These are phyloP conservation scores for Diacarnus erythraeanus DNA, from an alignment of 37 sponge, comb jelly and placozoan species.

Conservation along the genomic window DNA sequence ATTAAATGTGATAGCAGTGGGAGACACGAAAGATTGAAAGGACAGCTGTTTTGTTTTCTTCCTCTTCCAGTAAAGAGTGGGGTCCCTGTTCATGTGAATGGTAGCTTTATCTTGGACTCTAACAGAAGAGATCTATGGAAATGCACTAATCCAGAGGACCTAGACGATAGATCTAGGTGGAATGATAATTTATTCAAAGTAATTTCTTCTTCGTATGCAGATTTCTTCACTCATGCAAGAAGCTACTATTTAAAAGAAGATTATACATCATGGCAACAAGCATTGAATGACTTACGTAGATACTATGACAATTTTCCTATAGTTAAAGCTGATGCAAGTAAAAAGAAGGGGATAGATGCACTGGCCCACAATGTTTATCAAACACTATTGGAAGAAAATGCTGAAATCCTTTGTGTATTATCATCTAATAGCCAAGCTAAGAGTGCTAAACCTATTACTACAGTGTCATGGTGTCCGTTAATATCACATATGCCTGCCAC, in stretches of 20 bases:
- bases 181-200: slow-evolving; percentile 50
- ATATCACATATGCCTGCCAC: neutral
- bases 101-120: slow-evolving; percentile 65
- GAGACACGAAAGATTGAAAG: neutral
- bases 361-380: neutral
- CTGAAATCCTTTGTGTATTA: neutral
- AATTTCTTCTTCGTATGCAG: slow-evolving; percentile 62
- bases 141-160: slow-evolving; percentile 17
- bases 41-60: slow-evolving; percentile 66
- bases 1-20: neutral
- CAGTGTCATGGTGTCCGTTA: neutral
- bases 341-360: neutral
- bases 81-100: slow-evolving; percentile 78
- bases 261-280: neutral
- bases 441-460: neutral
- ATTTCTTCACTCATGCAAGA: slow-evolving; percentile 26
- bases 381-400: neutral
- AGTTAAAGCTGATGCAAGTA: no score
- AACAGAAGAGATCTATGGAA: slow-evolving; percentile 59
- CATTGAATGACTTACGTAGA: neutral
- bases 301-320: slow-evolving; percentile 51
- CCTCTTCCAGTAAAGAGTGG: slow-evolving; percentile 51
- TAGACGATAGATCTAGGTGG: slow-evolving; percentile 50
- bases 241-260: neutral
- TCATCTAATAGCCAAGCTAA: neutral